phyloP scores from a whole-genome alignment of 2,797 vertebrate genomes.

The Chelidonichthys spinosus region DNA sequence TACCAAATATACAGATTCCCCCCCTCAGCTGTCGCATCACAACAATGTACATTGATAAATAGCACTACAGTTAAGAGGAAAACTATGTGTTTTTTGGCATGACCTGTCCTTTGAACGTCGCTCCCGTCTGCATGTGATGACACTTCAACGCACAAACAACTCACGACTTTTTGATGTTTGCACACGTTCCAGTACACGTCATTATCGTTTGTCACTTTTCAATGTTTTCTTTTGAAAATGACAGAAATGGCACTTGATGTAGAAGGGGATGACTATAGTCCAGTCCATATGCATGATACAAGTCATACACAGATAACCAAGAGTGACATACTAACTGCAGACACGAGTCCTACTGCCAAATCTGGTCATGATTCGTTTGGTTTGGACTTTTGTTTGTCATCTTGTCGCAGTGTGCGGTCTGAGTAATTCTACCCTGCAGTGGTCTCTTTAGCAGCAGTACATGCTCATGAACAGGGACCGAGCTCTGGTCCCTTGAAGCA shows the following conservation, averaged over 20 bases:
- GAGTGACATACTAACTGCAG: conserved; percentile 16
- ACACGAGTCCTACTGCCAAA: neutral
- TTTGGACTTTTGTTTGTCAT: neutral
- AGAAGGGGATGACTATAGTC: conserved; percentile 19
- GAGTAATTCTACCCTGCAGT: conserved; percentile 49
- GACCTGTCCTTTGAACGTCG: too few relatives aligned
- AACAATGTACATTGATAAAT: too few relatives aligned
- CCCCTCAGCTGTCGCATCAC: too few relatives aligned
- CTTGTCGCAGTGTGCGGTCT: conserved; percentile 30
- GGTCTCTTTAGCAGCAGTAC: conserved; percentile 65
- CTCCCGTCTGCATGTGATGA: too few relatives aligned
- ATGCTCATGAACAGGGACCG: conserved; percentile 51
- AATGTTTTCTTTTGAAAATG: neutral
- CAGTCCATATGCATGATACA: conserved; percentile 2
- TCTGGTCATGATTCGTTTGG: conserved; percentile 21
- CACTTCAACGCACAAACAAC: too few relatives aligned
- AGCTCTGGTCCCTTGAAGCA: conserved; percentile 38
- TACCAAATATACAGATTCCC: neutral
- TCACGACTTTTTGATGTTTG: neutral
- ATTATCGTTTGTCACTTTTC: too few relatives aligned
- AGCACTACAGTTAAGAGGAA: too few relatives aligned
- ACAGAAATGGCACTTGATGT: conserved; percentile 42
- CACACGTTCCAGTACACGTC: neutral
- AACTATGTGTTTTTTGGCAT: too few relatives aligned
- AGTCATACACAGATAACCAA: conserved; percentile 8